Base-by-base conservation (phyloP, 2,797 vertebrate genomes). In the Glossophaga mutica region DNA sequence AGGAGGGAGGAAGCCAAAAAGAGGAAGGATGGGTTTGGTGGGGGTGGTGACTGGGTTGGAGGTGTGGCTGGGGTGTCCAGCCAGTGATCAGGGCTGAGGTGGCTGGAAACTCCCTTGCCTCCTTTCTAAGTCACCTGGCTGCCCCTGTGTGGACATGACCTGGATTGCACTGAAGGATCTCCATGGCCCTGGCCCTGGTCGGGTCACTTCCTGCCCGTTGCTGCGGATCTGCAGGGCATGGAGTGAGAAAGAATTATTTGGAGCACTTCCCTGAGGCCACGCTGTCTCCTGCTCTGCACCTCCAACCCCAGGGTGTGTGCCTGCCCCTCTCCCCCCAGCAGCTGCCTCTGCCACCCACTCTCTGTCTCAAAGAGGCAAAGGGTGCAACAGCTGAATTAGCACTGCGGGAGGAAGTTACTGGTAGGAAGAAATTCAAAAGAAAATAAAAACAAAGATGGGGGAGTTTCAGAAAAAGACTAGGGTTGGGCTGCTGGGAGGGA, bases 381-480 rank as follows among this genome's bases (percentile, higher is more conserved):
- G 57, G 81, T 34, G 29, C n/a, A 24, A 7, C 3, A 11, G 39
- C 76, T 62, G 29, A 93, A 34, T 74, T 79, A 29, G 73, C n/a
- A 14, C 19, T 32, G 37, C 44, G 77, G 52, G 50, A 91, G 92
- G 96, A 96, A 95, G 97, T 95, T n/a, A 42, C 77, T 70, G n/a
- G 37, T 9, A 55, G 83, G 62, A 84, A 83, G 62, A 87, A 78
- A 74, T 32, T 9, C 14, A 19, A 81, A 67, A 93, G 83, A 34
- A 26, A 42, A 42, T 42, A 62, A 48, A 77, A 74, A 6, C 67
- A 15, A n/a, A 29, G 16, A 4, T n/a, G 39, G 73, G 76, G 84
- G 79, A 34, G 65, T 81, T 85, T 44, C 52, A 26, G 52, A 50
- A 44, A 34, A 65, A 59, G n/a, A 22, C 55, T 14, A 18, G 48